phyloP scores from a whole-genome alignment of 2,797 vertebrate species.

The Notolepis coatsorum region DNA sequence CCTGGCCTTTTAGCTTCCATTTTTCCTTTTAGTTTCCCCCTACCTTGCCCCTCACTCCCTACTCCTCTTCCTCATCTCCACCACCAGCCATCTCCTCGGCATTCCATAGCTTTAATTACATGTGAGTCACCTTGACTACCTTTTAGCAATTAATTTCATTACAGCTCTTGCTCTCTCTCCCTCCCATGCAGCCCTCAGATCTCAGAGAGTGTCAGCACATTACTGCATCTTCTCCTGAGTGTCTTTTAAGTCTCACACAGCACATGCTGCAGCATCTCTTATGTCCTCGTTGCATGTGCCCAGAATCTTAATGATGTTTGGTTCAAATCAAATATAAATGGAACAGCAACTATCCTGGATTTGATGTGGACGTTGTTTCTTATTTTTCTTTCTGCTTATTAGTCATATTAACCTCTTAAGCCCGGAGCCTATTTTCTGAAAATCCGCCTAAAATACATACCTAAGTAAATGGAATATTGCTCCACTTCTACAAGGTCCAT shows the following conservation, averaged over 20 bases:
- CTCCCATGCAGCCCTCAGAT: constrained; percentile 43
- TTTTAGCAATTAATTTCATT: constrained; percentile 57
- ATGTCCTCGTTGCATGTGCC: constrained; percentile 24
- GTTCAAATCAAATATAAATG: constrained; percentile 53
- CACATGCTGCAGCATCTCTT: constrained; percentile 21
- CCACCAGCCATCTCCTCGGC: too few species aligned
- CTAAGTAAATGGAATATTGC: too few species aligned
- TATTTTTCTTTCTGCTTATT: constrained; percentile 22
- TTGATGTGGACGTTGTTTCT: constrained; percentile 13
- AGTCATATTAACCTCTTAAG: too few species aligned
- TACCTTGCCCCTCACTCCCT: constrained; percentile 3
- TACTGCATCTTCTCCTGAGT: constrained; percentile 35
- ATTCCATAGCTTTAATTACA: constrained; percentile 64
- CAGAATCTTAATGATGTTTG: constrained; percentile 50
- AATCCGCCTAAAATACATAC: too few species aligned
- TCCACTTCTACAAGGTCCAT: too few species aligned
- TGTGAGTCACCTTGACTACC: constrained; percentile 65
- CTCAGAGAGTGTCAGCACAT: constrained; percentile 46
- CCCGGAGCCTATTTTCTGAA: too few species aligned
- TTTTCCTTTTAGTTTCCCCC: too few species aligned
- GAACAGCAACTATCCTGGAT: constrained; percentile 14
- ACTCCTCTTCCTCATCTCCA: constrained; percentile 16
- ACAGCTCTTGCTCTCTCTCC: constrained; percentile 29
- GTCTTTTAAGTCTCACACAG: constrained; percentile 18
- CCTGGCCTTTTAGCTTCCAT: too few species aligned